Base-by-base conservation (phyloP, 2,113 vertebrate genomes). In the Accipiter virgatus region DNA sequence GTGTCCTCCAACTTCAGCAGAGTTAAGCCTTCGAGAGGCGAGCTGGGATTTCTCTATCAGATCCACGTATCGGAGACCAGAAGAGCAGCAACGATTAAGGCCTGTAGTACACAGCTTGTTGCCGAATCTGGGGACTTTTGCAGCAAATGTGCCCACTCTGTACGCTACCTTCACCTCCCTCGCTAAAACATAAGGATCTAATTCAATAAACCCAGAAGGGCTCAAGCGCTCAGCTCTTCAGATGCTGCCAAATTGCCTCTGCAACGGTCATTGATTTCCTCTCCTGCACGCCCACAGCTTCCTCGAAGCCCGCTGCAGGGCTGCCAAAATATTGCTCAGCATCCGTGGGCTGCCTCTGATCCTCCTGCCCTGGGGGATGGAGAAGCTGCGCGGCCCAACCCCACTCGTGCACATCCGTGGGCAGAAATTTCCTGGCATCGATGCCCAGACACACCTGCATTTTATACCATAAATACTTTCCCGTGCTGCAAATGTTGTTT, bases 321-420 rank as follows among this genome's bases (percentile, higher is more conserved):
- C 56, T 87, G 26, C 34, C 47, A 67, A 53, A 71, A 34, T 15
- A 6, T 10, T 7, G 0, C 47, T 81, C 42, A 74, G 59, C 45
- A 36, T 42, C 72, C 34, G 45, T 38, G 23, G 7, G 12, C 68
- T 77, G 53, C 36, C 55, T 38, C 10, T 14, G 16, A 13, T 16
- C 22, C 61, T 45, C 25, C 61, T 40, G 3, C 14, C 36, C 42
- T 0, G 0, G 21, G 34, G 27, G 36, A 8, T 10, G 42, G 22
- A 87, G 79, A 79, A 73, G 38, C 26, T 88, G 68, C 1, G 0
- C 9, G 55, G n/a, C 13, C 40, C 84, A 65, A 5, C 59, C 6
- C 21, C 23, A 40, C 8, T 47, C 5, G 0, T 14, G 36, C 29
- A 21, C 31, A 29, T 9, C 27, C 2, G 0, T 3, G 45, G n/a